phyloP scores from a whole-genome alignment of 37 sponge, comb jelly and placozoan species.

The Haliclona indistincta region DNA sequence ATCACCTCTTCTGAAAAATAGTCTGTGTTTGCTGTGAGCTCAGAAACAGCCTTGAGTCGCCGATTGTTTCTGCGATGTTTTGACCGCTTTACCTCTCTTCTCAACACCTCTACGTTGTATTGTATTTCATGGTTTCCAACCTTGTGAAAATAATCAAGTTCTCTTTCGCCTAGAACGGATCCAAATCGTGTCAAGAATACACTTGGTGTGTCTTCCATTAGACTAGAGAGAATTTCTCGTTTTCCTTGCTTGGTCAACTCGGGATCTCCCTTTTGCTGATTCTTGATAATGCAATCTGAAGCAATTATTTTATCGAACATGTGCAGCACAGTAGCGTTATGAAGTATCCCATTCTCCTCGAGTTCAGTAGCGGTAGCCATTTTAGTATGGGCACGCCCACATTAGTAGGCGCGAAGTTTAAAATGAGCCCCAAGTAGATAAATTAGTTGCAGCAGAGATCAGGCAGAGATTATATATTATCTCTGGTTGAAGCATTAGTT shows the following conservation, averaged over 20 bases:
- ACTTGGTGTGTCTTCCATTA: constrained; percentile 39
- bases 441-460: too few relatives aligned
- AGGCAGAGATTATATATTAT: too few relatives aligned
- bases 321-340: background rate
- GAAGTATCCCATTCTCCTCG: background rate
- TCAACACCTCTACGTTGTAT: constrained; percentile 51
- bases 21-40: constrained; percentile 45
- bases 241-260: constrained; percentile 71
- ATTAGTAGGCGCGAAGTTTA: too few relatives aligned
- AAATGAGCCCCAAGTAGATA: too few relatives aligned
- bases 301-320: constrained; percentile 45
- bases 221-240: constrained; percentile 7
- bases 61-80: constrained; percentile 55
- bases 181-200: constrained; percentile 80
- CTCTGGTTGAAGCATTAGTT: too few relatives aligned
- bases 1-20: constrained; percentile 82
- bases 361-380: background rate
- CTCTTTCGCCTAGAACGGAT: constrained; percentile 26
- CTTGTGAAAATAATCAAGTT: constrained; percentile 61
- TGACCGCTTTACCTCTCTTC: background rate
- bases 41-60: constrained; percentile 53
- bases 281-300: constrained; percentile 55
- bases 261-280: constrained; percentile 83
- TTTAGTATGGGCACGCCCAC: background rate
- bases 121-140: constrained; percentile 50